Evolutionary conservation across 2,113 vertebrate genomes (phyloP).

Genomic region (Oreotrochilus melanogaster): DNA sequence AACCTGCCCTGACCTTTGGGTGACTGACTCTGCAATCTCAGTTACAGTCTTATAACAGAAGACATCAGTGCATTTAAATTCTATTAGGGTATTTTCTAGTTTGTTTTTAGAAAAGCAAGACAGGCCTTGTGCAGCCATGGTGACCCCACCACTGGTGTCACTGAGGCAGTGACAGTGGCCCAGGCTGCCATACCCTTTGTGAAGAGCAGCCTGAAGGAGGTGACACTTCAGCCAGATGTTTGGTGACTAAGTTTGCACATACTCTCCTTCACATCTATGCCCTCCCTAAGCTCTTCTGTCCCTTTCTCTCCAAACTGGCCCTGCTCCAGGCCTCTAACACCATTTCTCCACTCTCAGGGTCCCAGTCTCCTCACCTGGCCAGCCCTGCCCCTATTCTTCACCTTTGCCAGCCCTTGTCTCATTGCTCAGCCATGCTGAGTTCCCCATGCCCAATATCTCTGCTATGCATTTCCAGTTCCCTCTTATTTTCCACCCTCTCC

Average conservation of each 20-base stretch:
- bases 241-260: background rate
- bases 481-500: background rate
- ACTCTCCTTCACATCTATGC: background rate
- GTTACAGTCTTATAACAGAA: background rate
- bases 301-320: background rate
- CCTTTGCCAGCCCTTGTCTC: background rate
- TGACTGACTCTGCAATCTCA: background rate
- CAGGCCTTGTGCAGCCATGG: fast-evolving
- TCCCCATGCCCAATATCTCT: background rate
- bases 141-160: background rate
- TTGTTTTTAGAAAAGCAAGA: background rate
- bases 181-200: background rate
- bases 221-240: background rate
- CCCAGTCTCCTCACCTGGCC: background rate
- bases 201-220: background rate
- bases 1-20: background rate
- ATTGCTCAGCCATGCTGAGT: background rate
- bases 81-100: fast-evolving
- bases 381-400: background rate
- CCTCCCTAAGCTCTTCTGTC: background rate
- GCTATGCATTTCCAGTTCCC: background rate
- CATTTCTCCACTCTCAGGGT: background rate
- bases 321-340: background rate
- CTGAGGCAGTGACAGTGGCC: background rate
- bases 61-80: background rate